Evolutionary conservation across 1,140 invertebrate genomes (phyloP), one percentile per base, ranked within the genome.

Genomic region (Thaumatotibia leucotreta): DNA sequence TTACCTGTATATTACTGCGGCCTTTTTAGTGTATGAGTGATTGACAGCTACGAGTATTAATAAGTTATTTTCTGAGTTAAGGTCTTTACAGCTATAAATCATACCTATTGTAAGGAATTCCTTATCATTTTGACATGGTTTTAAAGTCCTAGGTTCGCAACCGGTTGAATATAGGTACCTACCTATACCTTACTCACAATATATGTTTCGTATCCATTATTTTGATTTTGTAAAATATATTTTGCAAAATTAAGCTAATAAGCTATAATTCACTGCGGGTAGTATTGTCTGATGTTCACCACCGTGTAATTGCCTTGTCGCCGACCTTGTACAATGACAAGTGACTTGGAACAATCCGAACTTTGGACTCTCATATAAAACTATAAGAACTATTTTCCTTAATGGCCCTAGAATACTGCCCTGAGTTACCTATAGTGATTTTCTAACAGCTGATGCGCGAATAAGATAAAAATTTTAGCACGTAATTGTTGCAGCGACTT

Each of bases 271-370:
- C 17, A 45, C n/a, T 11, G 14, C 17, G n/a, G 17, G 5, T 20
- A 9, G 58, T 70, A 73, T 77, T 82, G 74, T 83, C 65, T 31
- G 54, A 45, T 50, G 68, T 69, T 52, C 67, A 70, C 45, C 50
- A 77, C 68, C 80, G 72, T 80, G 72, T 76, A 84, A 82, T 84
- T 79, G 76, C 54, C 61, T 66, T 63, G 72, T 76, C 23, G 31
- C 23, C 62, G 70, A 80, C 81, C 81, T 83, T 82, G 72, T 31
- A 65, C 61, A 64, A 45, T 49, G 65, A 63, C 27, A 67, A 62
- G 4, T 11, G 14, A 14, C 8, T n/a, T n/a, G n/a, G n/a, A n/a
- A n/a, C 17, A 54, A 22, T 5, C 2, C 50, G 27, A 31, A 29
- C 24, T 14, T 58, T 58, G 22, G 17, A 14, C 52, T 14, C 14